Conservation (phyloP, 92 coral and sea anemone species). For the Siderastrea radians region DNA sequence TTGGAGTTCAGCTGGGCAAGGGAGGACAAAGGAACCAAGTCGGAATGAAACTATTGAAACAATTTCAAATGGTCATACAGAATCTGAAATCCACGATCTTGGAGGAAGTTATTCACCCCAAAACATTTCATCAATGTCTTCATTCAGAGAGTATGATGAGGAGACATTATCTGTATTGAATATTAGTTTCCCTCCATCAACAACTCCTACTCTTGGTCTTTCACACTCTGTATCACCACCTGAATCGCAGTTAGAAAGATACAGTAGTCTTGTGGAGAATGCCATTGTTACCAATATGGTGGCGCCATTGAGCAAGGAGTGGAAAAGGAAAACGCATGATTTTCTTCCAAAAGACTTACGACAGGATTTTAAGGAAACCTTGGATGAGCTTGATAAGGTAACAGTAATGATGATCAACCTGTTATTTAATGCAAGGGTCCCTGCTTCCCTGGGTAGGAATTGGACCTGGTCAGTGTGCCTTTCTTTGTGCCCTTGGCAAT, state of each 20-base stretch:
- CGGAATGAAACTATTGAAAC: conserved; percentile 48
- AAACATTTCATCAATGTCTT: conserved; percentile 12
- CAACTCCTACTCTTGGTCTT: conserved; percentile 91
- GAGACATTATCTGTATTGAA: conserved; percentile 82
- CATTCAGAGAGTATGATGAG: conserved; percentile 81
- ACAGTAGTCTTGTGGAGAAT: conserved; percentile 75
- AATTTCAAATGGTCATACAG: conserved; percentile 52
- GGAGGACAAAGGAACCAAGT: conserved; percentile 6
- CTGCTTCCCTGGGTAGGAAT: too few species aligned
- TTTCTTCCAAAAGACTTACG: conserved; percentile 77
- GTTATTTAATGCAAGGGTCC: too few species aligned
- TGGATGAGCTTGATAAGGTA: conserved; percentile 84
- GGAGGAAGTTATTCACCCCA: conserved; percentile 11
- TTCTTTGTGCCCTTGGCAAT: too few species aligned
- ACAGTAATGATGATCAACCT: neutral
- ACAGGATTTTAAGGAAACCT: conserved; percentile 66
- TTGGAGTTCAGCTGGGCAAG: conserved; percentile 61
- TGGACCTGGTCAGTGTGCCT: too few species aligned
- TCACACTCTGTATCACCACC: conserved; percentile 87
- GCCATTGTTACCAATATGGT: conserved; percentile 88
- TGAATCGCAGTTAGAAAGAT: conserved; percentile 80
- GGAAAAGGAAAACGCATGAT: conserved; percentile 85
- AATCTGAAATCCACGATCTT: conserved; percentile 36
- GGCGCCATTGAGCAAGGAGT: conserved; percentile 87
- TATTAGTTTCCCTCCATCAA: conserved; percentile 87